Evolutionary conservation across 1,140 invertebrate species (phyloP).

Genomic region (Drosophila azteca): DNA sequence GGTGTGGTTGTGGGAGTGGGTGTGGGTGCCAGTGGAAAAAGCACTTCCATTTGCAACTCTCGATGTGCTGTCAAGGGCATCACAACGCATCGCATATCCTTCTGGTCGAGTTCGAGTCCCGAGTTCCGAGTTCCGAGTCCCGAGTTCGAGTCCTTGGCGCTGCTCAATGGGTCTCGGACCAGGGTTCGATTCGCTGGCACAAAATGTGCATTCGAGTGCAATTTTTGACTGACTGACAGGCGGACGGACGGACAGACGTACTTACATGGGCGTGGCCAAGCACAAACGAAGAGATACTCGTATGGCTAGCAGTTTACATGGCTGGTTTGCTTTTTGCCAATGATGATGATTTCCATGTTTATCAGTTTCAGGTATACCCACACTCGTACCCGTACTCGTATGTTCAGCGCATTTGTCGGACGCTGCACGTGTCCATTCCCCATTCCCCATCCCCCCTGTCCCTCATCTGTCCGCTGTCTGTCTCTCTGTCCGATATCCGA

Average conservation of each 20-base stretch:
- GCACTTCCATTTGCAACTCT: constrained; percentile 59
- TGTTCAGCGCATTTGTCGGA: background rate
- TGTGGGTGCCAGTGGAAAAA: constrained; percentile 47
- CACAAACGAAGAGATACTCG: background rate
- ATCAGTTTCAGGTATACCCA: constrained; percentile 29
- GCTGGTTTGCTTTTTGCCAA: constrained; percentile 29
- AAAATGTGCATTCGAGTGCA: constrained; percentile 72
- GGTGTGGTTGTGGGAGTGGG: too few relatives aligned
- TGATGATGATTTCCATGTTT: constrained; percentile 50
- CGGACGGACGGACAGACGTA: constrained; percentile 14
- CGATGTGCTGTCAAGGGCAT: constrained; percentile 23
- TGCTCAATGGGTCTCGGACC: constrained; percentile 29
- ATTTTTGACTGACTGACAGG: constrained; percentile 61
- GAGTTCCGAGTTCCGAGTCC: constrained; percentile 3
- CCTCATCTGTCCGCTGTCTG: constrained; percentile 15
- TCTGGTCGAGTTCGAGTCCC: background rate
- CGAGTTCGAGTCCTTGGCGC: constrained; percentile 8
- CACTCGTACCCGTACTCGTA: background rate
- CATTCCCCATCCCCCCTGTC: too few relatives aligned
- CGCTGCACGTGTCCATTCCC: constrained; percentile 3
- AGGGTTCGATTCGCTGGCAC: constrained; percentile 53
- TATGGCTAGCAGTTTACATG: constrained; percentile 22
- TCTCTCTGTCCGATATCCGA: background rate
- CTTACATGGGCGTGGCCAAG: constrained; percentile 13
- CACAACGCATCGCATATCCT: constrained; percentile 19